Base-by-base conservation (phyloP, 2,888 invertebrate species). In the Zele albiditarsus region DNA sequence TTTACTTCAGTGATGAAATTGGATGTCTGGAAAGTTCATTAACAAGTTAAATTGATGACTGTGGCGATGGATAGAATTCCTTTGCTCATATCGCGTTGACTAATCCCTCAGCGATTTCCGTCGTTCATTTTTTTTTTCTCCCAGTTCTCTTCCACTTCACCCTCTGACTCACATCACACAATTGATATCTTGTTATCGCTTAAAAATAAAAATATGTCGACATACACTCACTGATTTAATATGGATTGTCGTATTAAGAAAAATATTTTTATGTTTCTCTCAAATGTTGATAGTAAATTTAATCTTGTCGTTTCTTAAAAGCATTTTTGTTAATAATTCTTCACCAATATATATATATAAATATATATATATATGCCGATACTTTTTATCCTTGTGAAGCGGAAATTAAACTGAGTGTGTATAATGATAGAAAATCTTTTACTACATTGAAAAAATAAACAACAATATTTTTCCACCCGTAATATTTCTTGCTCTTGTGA, bases 11-110 rank as follows among this genome's bases (percentile, higher is more conserved):
- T 75, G 60, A 69, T 68, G 65, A 75, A 77, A 79, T 82, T 77
- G 74, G 79, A 77, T 71, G 78, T 75, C 80, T 75, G 74, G 74
- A 77, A 76, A 79, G 82, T 84, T 85, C 82, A 82, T 84, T 82
- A 84, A 82, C 83, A 76, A 77, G 73, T 78, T 46, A 76, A 78
- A 78, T 75, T 75, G 76, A 78, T 76, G 73, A 57, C 53, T 65
- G 57, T 73, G 60, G 69, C 63, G 72, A 66, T 72, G 68, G 63
- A 31, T 23, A 46, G 38, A 73, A 71, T 53, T 8, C 20, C 23
- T 10, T 10, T 38, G 20, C 38, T 57, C 68, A 68, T 68, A 53
- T 53, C n/a, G 4, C 46, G 28, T 57, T 68, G 27, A 74, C 63
- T 69, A 74, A 74, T 53, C 46, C 8, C 20, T 53, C 62, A 16